Evolutionary conservation across 2,113 vertebrate species (phyloP).

Genomic region (Pundamilia nyererei): DNA sequence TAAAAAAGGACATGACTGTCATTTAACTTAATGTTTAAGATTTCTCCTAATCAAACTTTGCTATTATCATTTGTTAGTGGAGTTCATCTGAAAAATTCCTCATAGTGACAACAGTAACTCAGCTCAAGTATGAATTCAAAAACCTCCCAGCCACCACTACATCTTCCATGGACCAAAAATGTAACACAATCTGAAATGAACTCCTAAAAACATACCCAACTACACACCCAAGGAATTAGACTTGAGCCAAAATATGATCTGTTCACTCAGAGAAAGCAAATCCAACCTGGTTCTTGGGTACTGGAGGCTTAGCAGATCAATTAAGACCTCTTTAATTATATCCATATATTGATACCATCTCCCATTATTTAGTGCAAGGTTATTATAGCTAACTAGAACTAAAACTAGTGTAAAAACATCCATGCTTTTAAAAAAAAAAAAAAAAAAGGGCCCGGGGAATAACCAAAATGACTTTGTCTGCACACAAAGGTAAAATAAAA

Average conservation of each 20-base stretch:
- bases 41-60: neutral
- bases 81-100: neutral
- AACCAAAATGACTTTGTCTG: neutral
- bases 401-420: neutral
- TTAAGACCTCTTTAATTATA: neutral
- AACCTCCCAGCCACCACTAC: neutral
- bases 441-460: accelerated
- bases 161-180: neutral
- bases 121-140: neutral
- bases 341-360: neutral
- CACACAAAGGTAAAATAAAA: neutral
- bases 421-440: neutral
- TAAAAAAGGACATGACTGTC: neutral
- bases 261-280: neutral
- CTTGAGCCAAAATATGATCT: neutral
- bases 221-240: neutral
- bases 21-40: neutral
- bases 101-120: neutral
- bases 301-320: neutral
- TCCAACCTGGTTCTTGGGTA: neutral
- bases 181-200: neutral
- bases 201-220: neutral
- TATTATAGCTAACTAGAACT: neutral
- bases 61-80: neutral
- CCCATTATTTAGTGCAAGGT: neutral